Percentiles rank a stretch among this genome's conserved stretches.
phyloP scores from a whole-genome alignment of 2,797 vertebrate species.

The Sternarchorhynchus goeldii region DNA sequence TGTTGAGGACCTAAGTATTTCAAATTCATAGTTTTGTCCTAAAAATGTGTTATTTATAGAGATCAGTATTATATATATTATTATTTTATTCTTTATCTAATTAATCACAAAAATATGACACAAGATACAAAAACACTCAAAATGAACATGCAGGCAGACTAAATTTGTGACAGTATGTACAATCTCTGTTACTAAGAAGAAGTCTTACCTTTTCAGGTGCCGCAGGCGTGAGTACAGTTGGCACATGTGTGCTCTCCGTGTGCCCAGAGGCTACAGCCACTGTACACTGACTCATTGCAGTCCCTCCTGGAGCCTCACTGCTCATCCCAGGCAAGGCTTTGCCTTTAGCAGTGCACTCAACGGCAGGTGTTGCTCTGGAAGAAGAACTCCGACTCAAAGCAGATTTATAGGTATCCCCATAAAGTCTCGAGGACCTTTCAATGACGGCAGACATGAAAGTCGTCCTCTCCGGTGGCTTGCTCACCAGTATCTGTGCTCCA shows the following conservation, averaged over 20 bases:
- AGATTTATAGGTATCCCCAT: slow-evolving; percentile 48
- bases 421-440: slow-evolving; percentile 56
- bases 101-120: no score
- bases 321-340: not conserved
- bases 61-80: not conserved
- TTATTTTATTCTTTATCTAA: not conserved
- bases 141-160: no score
- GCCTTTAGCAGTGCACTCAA: slow-evolving; percentile 6
- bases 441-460: slow-evolving; percentile 60
- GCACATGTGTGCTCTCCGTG: not conserved
- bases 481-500: slow-evolving; percentile 17
- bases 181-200: not conserved
- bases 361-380: slow-evolving; percentile 26
- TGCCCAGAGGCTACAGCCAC: slow-evolving; percentile 1
- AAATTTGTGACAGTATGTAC: no score
- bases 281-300: not conserved
- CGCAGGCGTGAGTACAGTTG: slow-evolving; percentile 32
- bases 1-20: not conserved
- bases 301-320: slow-evolving; percentile 13
- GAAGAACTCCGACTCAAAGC: slow-evolving; percentile 15
- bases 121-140: no score
- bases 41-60: not conserved
- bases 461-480: slow-evolving; percentile 45
- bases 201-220: slow-evolving; percentile 55
- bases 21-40: not conserved